These are phyloP conservation scores for Anseranas semipalmata DNA, from an alignment of 2,113 vertebrate species.

Conservation along the genomic window DNA sequence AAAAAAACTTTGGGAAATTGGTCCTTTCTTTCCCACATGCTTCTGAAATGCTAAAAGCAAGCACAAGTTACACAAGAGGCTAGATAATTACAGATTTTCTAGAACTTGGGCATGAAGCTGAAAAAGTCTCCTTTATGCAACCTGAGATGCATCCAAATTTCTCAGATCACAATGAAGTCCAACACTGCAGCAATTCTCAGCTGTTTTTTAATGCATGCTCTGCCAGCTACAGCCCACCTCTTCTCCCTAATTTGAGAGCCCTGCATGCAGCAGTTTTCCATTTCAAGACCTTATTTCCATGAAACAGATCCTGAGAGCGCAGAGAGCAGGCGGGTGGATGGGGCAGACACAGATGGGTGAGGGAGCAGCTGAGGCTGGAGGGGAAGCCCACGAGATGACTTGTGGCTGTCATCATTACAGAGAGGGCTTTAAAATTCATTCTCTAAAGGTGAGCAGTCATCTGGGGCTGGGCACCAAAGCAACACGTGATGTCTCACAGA, in stretches of 20 bases:
- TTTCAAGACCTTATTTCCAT: neutral
- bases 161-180: neutral
- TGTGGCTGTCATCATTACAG: neutral
- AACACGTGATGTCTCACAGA: fast-evolving
- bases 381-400: neutral
- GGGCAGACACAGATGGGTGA: neutral
- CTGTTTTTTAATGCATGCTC: neutral
- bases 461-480: neutral
- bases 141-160: neutral
- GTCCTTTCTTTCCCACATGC: neutral
- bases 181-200: neutral
- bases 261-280: neutral
- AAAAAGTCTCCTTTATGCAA: neutral
- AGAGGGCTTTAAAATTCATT: neutral
- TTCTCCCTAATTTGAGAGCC: neutral
- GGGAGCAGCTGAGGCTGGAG: neutral
- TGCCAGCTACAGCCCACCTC: neutral
- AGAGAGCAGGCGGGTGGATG: neutral
- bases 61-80: neutral
- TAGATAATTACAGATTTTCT: neutral
- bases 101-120: neutral
- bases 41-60: neutral
- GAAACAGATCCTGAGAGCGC: neutral
- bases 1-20: too few relatives aligned
- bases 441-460: neutral